Conservation (phyloP, 2,888 invertebrate species). For the Cordilura impudica region DNA sequence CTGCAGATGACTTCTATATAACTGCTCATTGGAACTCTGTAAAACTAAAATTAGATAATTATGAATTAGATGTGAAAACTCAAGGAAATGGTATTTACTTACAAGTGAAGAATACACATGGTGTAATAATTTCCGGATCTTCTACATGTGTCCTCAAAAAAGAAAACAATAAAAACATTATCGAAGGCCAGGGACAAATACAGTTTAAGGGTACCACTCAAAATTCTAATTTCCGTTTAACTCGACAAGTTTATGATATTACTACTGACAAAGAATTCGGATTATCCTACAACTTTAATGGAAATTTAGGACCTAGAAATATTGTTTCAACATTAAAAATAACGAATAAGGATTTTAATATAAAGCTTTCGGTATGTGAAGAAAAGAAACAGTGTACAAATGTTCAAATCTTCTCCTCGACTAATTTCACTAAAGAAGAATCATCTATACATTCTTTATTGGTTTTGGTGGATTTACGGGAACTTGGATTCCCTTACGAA, state of each 20-base stretch:
- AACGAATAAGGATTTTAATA: conserved; percentile 85
- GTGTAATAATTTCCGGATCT: conserved; percentile 84
- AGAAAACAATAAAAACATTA: conserved; percentile 84
- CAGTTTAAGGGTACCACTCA: conserved; percentile 84
- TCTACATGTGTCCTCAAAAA: conserved; percentile 85
- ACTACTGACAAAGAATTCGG: conserved; percentile 83
- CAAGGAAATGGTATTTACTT: conserved; percentile 83
- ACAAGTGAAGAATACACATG: conserved; percentile 81
- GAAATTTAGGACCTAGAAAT: conserved; percentile 84
- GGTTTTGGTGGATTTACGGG: conserved; percentile 84
- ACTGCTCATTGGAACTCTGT: conserved; percentile 82
- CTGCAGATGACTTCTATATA: conserved; percentile 83
- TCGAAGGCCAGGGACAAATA: conserved; percentile 87
- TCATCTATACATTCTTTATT: conserved; percentile 82
- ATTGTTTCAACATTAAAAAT: conserved; percentile 85
- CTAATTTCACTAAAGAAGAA: conserved; percentile 68
- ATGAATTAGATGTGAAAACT: conserved; percentile 82
- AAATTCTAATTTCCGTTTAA: conserved; percentile 86
- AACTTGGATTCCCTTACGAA: conserved; percentile 86
- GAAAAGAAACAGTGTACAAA: conserved; percentile 89
- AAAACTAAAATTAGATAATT: conserved; percentile 82
- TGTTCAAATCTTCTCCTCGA: conserved; percentile 79
- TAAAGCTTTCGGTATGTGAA: conserved; percentile 86
- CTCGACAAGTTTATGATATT: conserved; percentile 82
- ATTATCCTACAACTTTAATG: conserved; percentile 82